These are phyloP conservation scores for Fukomys damarensis DNA, from an alignment of 2,113 vertebrate species.

Conservation along the genomic window DNA sequence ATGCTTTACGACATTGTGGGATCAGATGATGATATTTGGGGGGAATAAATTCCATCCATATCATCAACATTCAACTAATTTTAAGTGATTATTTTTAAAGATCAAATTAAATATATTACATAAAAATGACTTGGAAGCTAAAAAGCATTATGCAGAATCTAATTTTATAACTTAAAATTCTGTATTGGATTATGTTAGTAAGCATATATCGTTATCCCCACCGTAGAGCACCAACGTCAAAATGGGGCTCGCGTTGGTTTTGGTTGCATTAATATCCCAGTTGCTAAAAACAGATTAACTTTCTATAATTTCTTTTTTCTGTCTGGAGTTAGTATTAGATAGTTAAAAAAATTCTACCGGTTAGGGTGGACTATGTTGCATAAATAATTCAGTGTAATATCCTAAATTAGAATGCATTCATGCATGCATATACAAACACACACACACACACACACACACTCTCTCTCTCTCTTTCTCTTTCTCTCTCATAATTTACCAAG, in stretches of 20 bases:
- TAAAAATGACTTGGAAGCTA: background rate
- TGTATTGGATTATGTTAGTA: background rate
- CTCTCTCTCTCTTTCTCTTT: background rate
- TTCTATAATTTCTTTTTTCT: background rate
- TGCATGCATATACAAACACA: rapidly evolving
- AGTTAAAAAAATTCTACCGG: background rate
- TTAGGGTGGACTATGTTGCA: background rate
- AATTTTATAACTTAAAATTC: background rate
- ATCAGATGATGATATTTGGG: background rate
- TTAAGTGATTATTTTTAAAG: constrained; percentile 17
- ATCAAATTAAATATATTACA: background rate
- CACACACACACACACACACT: background rate
- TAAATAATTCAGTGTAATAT: background rate
- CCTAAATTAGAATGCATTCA: background rate
- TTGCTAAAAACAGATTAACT: background rate
- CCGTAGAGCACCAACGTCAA: background rate
- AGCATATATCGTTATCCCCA: background rate
- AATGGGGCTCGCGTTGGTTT: background rate
- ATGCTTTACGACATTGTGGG: background rate
- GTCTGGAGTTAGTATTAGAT: constrained; percentile 12
- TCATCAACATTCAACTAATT: background rate
- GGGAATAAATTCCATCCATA: background rate
- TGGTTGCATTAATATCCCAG: background rate
- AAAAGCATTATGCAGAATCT: background rate
- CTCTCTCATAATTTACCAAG: background rate